phyloP scores from a whole-genome alignment of 2,113 vertebrate genomes.

The Rhodinocichla rosea region DNA sequence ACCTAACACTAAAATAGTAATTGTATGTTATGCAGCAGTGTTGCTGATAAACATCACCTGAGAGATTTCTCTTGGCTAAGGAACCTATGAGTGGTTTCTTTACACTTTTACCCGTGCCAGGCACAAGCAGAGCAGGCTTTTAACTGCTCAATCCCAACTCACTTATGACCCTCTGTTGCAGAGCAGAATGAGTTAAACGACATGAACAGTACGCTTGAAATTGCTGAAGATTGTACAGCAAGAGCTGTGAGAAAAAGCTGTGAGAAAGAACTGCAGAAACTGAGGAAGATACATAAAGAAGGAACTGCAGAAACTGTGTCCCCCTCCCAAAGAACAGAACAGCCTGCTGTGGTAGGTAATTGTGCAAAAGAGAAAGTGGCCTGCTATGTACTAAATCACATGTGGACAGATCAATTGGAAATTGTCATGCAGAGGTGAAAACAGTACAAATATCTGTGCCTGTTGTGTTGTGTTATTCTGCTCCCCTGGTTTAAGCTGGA shows the following conservation, averaged over 20 bases:
- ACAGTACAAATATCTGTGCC: not conserved
- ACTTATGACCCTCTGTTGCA: not conserved
- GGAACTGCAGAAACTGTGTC: not conserved
- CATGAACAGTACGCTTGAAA: not conserved
- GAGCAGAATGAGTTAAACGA: not conserved
- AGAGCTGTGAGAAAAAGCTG: not conserved
- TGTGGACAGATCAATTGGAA: not conserved
- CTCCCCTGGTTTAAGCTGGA: too few relatives aligned
- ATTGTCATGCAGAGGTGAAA: not conserved
- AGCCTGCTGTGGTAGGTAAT: not conserved
- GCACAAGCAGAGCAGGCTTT: not conserved
- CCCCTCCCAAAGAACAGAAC: not conserved
- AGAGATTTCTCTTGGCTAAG: not conserved
- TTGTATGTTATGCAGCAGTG: not conserved
- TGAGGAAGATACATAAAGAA: not conserved
- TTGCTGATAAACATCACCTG: not conserved
- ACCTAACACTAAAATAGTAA: not conserved
- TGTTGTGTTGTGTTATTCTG: too few relatives aligned
- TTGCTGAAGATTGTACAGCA: not conserved
- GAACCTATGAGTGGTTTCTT: not conserved
- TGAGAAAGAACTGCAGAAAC: not conserved
- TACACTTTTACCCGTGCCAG: not conserved
- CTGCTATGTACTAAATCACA: not conserved
- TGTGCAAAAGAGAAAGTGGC: not conserved
- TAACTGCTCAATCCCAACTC: not conserved